Conservation (phyloP, 2,797 vertebrate species). For the Rhincodon typus region DNA sequence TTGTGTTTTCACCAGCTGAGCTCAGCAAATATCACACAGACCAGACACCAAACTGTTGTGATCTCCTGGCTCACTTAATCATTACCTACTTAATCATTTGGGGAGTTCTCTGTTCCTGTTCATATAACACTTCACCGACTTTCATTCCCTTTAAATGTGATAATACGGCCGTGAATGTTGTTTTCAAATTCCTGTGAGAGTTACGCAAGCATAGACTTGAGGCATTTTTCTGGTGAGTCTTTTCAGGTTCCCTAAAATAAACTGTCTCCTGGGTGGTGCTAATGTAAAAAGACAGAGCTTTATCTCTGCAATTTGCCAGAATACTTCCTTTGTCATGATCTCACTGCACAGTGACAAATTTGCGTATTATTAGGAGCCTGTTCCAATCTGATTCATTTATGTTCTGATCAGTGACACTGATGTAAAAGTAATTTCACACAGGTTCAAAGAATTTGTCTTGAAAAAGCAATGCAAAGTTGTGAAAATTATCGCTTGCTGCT, state of each 20-base stretch:
- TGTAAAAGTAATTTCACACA: conserved; percentile 3
- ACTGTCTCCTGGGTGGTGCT: not conserved
- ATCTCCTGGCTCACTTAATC: not conserved
- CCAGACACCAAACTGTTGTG: not conserved
- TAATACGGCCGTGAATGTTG: not conserved
- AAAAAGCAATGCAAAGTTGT: not conserved
- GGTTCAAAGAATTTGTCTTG: not conserved
- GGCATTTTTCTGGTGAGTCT: not conserved
- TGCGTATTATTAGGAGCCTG: not conserved
- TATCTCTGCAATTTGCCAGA: not conserved
- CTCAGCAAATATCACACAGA: not conserved
- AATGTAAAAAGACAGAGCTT: not conserved
- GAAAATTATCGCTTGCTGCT: not conserved
- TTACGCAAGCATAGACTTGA: not conserved
- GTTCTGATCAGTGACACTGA: not conserved
- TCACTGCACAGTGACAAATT: not conserved
- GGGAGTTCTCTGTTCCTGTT: not conserved
- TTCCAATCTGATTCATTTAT: not conserved
- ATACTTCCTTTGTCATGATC: not conserved
- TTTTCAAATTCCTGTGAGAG: not conserved
- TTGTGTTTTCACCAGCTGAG: not conserved
- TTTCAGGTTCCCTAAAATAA: not conserved
- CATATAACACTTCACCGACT: not conserved
- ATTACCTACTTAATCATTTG: not conserved
- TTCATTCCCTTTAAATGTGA: not conserved